Percentiles rank a stretch among this genome's conserved stretches.
phyloP scores from a whole-genome alignment of 2,888 invertebrate species.

The Adela reaumurella region DNA sequence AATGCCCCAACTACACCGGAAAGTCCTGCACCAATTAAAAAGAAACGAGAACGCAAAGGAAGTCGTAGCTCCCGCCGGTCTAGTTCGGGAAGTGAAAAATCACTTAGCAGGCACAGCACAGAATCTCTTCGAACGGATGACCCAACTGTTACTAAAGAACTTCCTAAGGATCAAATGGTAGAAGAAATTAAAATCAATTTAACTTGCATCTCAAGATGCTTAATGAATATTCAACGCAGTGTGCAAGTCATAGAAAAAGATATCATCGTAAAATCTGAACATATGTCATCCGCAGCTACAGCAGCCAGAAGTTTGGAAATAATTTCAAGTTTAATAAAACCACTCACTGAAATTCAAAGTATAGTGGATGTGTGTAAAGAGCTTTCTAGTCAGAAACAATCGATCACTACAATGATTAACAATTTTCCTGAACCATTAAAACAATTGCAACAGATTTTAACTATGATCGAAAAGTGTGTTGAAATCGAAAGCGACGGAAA shows the following conservation, averaged over 20 bases:
- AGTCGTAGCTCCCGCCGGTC: conserved; percentile 43
- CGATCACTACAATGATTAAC: conserved; percentile 53
- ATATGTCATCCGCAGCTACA: conserved; percentile 64
- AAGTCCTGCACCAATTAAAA: conserved; percentile 16
- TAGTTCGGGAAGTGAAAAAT: conserved; percentile 48
- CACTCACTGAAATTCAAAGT: conserved; percentile 61
- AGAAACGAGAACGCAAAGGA: conserved; percentile 32
- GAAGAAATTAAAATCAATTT: conserved; percentile 16
- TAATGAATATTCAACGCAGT: conserved; percentile 33
- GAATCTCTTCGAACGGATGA: conserved; percentile 22
- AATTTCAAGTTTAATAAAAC: conserved; percentile 58
- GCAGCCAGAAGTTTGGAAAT: conserved; percentile 66
- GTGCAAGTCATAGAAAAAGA: conserved; percentile 62
- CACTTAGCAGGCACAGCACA: conserved; percentile 30
- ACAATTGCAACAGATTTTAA: conserved; percentile 61
- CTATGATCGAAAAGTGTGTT: conserved; percentile 65
- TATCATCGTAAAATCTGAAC: conserved; percentile 60
- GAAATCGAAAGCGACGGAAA: conserved; percentile 64
- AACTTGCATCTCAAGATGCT: neutral
- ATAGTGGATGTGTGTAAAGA: conserved; percentile 55
- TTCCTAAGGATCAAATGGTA: conserved; percentile 28
- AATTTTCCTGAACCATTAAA: conserved; percentile 57
- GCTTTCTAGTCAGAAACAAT: conserved; percentile 28
- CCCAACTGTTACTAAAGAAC: conserved; percentile 23
- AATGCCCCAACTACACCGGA: conserved; percentile 22